Base-by-base conservation (phyloP, 2,888 invertebrate genomes). In the Polyommatus icarus region DNA sequence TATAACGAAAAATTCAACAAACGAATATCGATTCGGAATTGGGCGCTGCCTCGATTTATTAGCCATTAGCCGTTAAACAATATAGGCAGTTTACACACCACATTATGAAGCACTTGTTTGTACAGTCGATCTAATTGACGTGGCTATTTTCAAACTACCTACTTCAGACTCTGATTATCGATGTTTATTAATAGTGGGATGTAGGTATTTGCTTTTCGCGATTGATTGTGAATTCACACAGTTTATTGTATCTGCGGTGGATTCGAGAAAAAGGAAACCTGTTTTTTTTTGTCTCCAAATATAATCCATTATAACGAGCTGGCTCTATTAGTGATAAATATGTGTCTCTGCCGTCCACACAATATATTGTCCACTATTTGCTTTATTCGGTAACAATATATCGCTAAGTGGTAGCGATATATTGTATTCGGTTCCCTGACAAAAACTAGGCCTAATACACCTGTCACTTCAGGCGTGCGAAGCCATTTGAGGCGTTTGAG, bases 1-100 rank as follows among this genome's bases (percentile, higher is more conserved):
- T 75, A 75, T 73, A 46, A 73, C 73, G 24, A 73, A 73, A 73
- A 50, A 50, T 54, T 75, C 50, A 73, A 73, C 46, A 50, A 73
- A 73, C 4, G 24, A 24, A 24, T 50, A 73, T 73, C 20, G 73
- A 75, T 75, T 75, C 29, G 29, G n/a, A 54, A 75, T 54, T 32
- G 75, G 75, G 75, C 75, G 75, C 24, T 75, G 75, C 15, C 75
- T 54, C 50, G 18, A 75, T 75, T 75, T 54, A 75, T 54, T 20
- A 46, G 73, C 20, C 20, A 73, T 12, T 73, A 54, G 18, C 50
- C 29, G 54, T 18, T 24, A 24, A 75, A 75, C 54, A 29, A 24
- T 50, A 73, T 61, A 29, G 29, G 29, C 50, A 12, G 20, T 46
- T 29, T 54, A 46, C 46, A 6, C 54, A 75, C 20, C 73, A 24